These are phyloP conservation scores for Drosophila meridionalis DNA, from an alignment of 2,888 invertebrate genomes.

Conservation along the genomic window DNA sequence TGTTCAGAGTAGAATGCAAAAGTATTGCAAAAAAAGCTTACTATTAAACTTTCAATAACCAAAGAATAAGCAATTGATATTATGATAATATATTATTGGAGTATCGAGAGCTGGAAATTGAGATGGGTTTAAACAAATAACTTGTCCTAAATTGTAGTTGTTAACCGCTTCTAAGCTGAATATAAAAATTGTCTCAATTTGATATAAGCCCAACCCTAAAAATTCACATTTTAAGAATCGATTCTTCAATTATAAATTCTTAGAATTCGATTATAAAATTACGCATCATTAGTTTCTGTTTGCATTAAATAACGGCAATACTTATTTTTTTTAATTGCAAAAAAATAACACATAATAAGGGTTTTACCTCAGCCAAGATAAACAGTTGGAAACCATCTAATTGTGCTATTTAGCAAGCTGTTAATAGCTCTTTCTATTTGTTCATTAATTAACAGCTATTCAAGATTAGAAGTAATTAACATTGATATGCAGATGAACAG, in stretches of 20 bases:
- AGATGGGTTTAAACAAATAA: too few species aligned
- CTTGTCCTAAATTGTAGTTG: too few species aligned
- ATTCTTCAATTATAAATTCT: too few species aligned
- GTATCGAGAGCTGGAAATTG: too few species aligned
- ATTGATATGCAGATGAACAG: background rate
- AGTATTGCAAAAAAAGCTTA: too few species aligned
- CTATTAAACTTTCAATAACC: too few species aligned
- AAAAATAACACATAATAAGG: slow-evolving; percentile 1
- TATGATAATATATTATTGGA: too few species aligned
- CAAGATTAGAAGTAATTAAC: slow-evolving; percentile 7
- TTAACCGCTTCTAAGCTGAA: too few species aligned
- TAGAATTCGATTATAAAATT: background rate
- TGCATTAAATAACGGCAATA: background rate
- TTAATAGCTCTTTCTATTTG: slow-evolving; percentile 5
- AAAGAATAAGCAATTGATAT: background rate
- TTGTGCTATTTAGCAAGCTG: slow-evolving; percentile 5
- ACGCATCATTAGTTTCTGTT: background rate
- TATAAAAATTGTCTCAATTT: too few species aligned
- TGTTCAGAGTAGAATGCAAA: background rate
- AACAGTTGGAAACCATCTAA: background rate
- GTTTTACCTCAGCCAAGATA: background rate
- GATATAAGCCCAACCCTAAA: too few species aligned
- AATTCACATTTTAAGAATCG: too few species aligned
- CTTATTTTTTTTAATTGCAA: background rate
- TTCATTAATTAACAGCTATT: slow-evolving; percentile 1